A percentile compares a stretch with the other conserved stretches of the same genome.
These are phyloP conservation scores for Limosa lapponica DNA, from an alignment of 2,797 vertebrate genomes.

Conservation along the genomic window DNA sequence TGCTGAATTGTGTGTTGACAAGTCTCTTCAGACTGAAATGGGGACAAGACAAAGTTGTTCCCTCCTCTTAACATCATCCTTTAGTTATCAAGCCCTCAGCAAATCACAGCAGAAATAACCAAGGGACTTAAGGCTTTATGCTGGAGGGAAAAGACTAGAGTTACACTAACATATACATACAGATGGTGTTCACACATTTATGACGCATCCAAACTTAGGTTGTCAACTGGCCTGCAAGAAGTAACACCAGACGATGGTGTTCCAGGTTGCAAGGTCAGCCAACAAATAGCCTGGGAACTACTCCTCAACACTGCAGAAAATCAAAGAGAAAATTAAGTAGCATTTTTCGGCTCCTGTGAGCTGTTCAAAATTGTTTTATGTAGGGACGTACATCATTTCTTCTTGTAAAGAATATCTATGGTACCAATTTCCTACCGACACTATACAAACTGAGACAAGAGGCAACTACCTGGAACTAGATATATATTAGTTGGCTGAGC, in stretches of 20 bases:
- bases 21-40: not conserved
- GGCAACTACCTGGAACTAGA: slow-evolving; percentile 35
- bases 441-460: slow-evolving; percentile 26
- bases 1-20: not conserved
- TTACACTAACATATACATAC: not conserved
- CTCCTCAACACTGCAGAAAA: not conserved
- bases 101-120: not conserved
- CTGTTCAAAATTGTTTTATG: slow-evolving; percentile 15
- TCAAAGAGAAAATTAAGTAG: slow-evolving; percentile 18
- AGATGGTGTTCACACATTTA: not conserved
- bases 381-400: not conserved
- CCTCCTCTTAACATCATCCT: not conserved
- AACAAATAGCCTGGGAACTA: not conserved
- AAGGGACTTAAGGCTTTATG: not conserved
- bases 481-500: slow-evolving; percentile 40
- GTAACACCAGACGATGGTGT: not conserved
- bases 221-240: slow-evolving; percentile 42
- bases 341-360: slow-evolving; percentile 14
- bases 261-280: slow-evolving; percentile 4
- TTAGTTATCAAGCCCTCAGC: not conserved
- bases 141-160: not conserved
- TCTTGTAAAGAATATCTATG: slow-evolving; percentile 14
- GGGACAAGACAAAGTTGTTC: not conserved
- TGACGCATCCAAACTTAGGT: not conserved
- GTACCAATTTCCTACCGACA: slow-evolving; percentile 17